These are phyloP conservation scores for Morelia viridis DNA, from an alignment of 2,797 vertebrate genomes.

Conservation along the genomic window DNA sequence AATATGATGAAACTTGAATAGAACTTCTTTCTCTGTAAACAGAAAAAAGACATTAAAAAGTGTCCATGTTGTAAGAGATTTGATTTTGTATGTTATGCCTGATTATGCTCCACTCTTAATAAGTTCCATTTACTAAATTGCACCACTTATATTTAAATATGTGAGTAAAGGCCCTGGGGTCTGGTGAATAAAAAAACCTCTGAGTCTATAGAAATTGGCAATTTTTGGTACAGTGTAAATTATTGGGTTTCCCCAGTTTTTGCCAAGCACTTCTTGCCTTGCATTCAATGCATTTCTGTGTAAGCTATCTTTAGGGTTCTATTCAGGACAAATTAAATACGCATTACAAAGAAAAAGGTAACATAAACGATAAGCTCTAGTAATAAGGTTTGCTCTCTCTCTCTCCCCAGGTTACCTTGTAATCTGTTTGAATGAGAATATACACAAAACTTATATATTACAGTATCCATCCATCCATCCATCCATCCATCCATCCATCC, in stretches of 20 bases:
- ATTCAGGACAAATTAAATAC: background rate
- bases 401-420: background rate
- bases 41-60: background rate
- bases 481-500: no score
- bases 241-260: background rate
- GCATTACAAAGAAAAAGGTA: background rate
- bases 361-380: background rate
- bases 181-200: background rate
- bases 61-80: background rate
- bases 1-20: background rate
- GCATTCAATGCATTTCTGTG: background rate
- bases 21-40: background rate
- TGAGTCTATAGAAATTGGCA: background rate
- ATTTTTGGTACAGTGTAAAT: background rate
- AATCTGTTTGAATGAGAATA: background rate
- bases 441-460: background rate
- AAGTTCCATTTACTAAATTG: background rate
- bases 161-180: background rate
- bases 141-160: background rate
- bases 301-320: background rate
- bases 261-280: background rate
- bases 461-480: background rate
- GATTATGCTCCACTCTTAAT: background rate
- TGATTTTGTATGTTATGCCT: background rate
- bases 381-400: background rate